phyloP scores from a whole-genome alignment of 2,797 vertebrate genomes.

The Anableps anableps region DNA sequence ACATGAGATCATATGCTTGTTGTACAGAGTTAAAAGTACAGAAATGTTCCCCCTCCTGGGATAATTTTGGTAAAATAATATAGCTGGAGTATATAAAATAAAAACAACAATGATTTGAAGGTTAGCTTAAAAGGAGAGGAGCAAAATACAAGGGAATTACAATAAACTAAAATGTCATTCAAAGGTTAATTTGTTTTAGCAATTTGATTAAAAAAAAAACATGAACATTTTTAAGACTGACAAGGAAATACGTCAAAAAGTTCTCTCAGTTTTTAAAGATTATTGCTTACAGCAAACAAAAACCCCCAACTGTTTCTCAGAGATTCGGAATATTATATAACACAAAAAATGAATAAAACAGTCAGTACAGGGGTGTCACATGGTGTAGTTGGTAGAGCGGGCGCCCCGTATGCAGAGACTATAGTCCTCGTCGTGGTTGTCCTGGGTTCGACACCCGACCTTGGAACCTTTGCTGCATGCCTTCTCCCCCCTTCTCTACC shows the following conservation, averaged over 20 bases:
- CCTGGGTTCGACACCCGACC: too few relatives aligned
- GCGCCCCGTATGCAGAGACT: too few relatives aligned
- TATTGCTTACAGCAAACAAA: not conserved
- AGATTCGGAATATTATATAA: too few relatives aligned
- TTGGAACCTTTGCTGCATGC: too few relatives aligned
- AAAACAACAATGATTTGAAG: not conserved
- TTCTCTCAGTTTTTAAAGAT: not conserved
- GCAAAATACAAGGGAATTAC: not conserved
- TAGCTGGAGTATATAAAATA: not conserved
- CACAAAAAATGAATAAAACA: not conserved
- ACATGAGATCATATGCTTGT: conserved; percentile 24
- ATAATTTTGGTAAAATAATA: conserved; percentile 25
- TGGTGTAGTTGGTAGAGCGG: too few relatives aligned
- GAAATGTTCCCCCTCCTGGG: conserved; percentile 21
- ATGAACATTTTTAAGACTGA: not conserved
- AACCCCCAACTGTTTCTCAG: not conserved
- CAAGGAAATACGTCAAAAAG: too few relatives aligned
- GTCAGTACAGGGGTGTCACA: too few relatives aligned
- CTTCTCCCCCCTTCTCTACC: too few relatives aligned
- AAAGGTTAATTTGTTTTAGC: not conserved
- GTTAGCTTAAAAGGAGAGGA: not conserved
- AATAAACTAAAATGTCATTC: not conserved
- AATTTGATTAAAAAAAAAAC: not conserved
- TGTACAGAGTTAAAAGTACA: conserved; percentile 23
- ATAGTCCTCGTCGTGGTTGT: too few relatives aligned